phyloP scores from a whole-genome alignment of 2,888 invertebrate genomes.

The Tipula confusa region DNA sequence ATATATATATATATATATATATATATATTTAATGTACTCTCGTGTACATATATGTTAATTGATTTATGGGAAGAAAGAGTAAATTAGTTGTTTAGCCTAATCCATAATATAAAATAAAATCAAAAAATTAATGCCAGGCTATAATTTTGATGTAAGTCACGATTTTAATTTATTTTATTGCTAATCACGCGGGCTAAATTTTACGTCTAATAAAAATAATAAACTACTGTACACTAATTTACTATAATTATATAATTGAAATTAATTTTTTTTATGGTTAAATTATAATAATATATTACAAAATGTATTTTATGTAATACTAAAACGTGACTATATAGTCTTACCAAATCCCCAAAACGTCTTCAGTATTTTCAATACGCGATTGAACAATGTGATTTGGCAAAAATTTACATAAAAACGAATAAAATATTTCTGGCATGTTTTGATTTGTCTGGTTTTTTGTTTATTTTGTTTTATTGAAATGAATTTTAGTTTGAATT shows the following conservation, averaged over 20 bases:
- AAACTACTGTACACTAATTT: not conserved
- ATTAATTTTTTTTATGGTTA: not conserved
- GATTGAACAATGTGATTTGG: not conserved
- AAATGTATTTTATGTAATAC: not conserved
- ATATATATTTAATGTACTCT: too few species aligned
- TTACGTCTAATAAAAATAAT: not conserved
- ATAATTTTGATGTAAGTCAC: not conserved
- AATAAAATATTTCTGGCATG: not conserved
- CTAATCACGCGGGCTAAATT: not conserved
- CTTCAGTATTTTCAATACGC: not conserved
- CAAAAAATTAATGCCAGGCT: not conserved
- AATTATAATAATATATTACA: not conserved
- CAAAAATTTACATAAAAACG: not conserved
- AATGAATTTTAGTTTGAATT: too few species aligned
- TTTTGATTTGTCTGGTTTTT: not conserved
- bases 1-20: too few species aligned
- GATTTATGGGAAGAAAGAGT: not conserved
- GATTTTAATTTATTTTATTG: not conserved
- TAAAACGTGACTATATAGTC: not conserved
- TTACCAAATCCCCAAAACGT: not conserved
- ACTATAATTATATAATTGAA: slow-evolving; percentile 15
- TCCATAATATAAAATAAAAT: not conserved
- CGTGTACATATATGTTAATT: not conserved
- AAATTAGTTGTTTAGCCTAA: not conserved
- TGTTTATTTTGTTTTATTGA: not conserved